Conservation (phyloP, 2,797 vertebrate species). For the Melanogrammus aeglefinus region DNA sequence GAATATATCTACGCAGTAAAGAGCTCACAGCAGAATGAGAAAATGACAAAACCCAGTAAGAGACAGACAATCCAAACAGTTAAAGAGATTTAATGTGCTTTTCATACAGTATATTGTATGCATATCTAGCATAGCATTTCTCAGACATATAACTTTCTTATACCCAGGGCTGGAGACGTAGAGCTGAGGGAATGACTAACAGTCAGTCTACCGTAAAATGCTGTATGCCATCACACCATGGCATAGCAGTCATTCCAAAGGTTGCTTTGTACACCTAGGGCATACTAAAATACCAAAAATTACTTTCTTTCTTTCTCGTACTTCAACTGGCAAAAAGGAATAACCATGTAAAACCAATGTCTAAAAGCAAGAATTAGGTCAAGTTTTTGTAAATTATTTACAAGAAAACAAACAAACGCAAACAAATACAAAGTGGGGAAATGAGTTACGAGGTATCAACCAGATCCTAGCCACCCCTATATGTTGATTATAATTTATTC, state of each 20-base stretch:
- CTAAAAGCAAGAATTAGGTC: constrained; percentile 64
- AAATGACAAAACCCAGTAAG: constrained; percentile 39
- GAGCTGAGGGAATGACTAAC: constrained; percentile 67
- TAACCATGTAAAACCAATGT: constrained; percentile 64
- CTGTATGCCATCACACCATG: constrained; percentile 47
- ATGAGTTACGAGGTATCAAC: constrained; percentile 49
- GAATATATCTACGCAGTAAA: constrained; percentile 37
- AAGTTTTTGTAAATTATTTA: constrained; percentile 72
- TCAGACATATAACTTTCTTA: constrained; percentile 75
- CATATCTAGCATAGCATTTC: constrained; percentile 75
- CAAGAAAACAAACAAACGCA: constrained; percentile 59
- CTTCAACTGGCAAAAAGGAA: constrained; percentile 61
- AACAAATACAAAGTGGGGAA: constrained; percentile 66
- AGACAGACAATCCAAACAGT: constrained; percentile 55
- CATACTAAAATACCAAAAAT: constrained; percentile 31
- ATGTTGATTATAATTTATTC: constrained; percentile 55
- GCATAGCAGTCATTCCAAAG: constrained; percentile 41
- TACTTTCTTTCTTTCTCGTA: constrained; percentile 13
- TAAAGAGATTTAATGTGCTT: constrained; percentile 77
- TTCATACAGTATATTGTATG: constrained; percentile 77
- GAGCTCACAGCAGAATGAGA: constrained; percentile 30
- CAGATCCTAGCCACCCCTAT: constrained; percentile 53
- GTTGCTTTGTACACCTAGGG: constrained; percentile 42
- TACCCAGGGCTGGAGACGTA: constrained; percentile 61
- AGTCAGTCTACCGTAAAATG: constrained; percentile 70